These are phyloP conservation scores for Thinocorus orbignyianus DNA, from an alignment of 2,113 vertebrate genomes.

Conservation along the genomic window DNA sequence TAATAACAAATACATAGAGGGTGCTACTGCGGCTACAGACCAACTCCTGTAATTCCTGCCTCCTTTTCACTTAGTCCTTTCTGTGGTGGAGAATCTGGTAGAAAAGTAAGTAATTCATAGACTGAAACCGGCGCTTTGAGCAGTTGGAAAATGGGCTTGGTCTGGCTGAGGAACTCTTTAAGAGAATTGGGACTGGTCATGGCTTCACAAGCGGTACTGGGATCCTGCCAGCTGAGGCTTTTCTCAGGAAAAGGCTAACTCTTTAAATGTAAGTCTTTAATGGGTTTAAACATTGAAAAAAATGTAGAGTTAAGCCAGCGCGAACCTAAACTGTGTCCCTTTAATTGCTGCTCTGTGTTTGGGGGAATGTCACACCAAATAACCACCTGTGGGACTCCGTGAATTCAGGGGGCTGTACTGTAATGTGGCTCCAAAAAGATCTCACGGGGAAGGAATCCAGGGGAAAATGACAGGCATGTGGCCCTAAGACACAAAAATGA, in stretches of 20 bases:
- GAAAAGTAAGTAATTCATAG: neutral
- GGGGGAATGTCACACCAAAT: neutral
- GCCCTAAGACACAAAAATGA: slow-evolving; percentile 59
- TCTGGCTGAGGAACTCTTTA: neutral
- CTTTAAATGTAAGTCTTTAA: neutral
- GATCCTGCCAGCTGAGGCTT: neutral
- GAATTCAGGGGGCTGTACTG: neutral
- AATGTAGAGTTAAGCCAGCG: neutral
- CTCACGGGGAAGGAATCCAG: slow-evolving; percentile 43
- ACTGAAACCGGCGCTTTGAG: neutral
- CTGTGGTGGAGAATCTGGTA: neutral
- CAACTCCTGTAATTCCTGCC: neutral
- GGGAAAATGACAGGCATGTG: slow-evolving; percentile 44
- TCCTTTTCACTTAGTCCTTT: neutral
- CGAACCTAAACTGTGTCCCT: neutral
- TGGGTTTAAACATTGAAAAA: neutral
- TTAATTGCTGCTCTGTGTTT: neutral
- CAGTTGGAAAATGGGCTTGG: neutral
- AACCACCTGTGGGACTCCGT: neutral
- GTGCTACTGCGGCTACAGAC: neutral
- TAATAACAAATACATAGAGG: neutral
- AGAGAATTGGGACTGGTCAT: neutral
- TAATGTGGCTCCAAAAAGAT: slow-evolving; percentile 23
- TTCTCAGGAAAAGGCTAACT: neutral
- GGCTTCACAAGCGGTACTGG: neutral